Conservation (phyloP, 92 coral and sea anemone species). For the Ricordea florida region DNA sequence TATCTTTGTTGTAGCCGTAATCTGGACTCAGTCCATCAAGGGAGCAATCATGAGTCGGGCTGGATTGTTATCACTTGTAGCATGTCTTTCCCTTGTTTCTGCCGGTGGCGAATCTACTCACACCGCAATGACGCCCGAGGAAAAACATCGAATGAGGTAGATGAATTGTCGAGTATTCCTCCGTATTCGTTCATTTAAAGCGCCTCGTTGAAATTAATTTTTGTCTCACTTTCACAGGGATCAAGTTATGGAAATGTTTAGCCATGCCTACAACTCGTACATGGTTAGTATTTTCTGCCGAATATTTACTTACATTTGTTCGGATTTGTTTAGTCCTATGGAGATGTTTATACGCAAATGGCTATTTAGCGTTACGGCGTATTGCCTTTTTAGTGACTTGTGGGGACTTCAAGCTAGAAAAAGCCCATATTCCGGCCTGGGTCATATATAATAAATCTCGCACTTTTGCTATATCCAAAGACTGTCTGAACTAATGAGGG, state of each 20-base stretch:
- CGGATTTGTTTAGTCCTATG: too few relatives aligned
- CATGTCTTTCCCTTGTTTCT: conserved; percentile 33
- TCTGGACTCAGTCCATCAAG: conserved; percentile 28
- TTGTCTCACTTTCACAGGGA: conserved; percentile 56
- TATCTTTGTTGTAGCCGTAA: conserved; percentile 8
- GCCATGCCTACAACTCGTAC: conserved; percentile 93
- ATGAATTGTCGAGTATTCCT: background rate
- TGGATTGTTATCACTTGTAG: conserved; percentile 20
- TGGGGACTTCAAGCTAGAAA: too few relatives aligned
- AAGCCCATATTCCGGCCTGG: too few relatives aligned
- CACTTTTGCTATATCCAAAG: too few relatives aligned
- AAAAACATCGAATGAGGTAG: conserved; percentile 76
- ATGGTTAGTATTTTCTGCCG: conserved; percentile 73
- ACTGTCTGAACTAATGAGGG: too few relatives aligned
- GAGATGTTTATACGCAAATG: too few relatives aligned
- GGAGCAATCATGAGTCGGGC: conserved; percentile 18
- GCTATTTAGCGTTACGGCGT: too few relatives aligned
- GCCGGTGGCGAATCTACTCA: conserved; percentile 43
- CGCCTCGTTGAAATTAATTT: background rate
- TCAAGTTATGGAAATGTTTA: conserved; percentile 94
- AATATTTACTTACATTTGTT: too few relatives aligned
- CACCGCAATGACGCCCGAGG: conserved; percentile 81
- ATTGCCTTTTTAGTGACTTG: too few relatives aligned
- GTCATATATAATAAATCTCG: too few relatives aligned
- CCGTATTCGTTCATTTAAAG: background rate